Base-by-base conservation (phyloP, 2,797 vertebrate species). In the Syngnathus acus region DNA sequence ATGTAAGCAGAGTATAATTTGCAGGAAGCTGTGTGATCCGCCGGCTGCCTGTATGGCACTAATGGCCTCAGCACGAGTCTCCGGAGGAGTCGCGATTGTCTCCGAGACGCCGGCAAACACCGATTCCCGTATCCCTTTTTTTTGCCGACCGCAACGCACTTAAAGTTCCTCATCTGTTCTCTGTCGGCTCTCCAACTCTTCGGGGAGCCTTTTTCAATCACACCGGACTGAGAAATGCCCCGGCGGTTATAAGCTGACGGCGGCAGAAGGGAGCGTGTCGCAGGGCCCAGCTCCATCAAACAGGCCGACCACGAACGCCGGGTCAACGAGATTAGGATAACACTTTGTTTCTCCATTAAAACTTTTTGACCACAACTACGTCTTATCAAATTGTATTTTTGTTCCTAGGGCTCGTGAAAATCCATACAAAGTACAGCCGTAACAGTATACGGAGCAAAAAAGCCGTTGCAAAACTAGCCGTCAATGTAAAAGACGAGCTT, bases 41-140 rank as follows among this genome's bases (percentile, higher is more conserved):
- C 4, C 7, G 42, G 21, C 6, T 62, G 60, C n/a, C 40, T 32
- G 16, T 62, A 71, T 62, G 72, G 61, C 39, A 65, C 62, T 66
- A 66, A 76, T 64, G 63, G 64, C 70, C 77, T 66, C 64, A 38
- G 62, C 69, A 8, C 14, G 67, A 69, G 73, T 65, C 72, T 80
- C 79, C 65, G 11, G 64, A 78, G 72, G 51, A 68, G 67, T 53
- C 53, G 62, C 0, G 8, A 80, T 76, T 62, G 68, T 69, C 70
- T 81, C 72, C 23, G 63, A 42, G 38, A 75, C 54, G 50, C 66
- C 9, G 42, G 55, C 68, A 68, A 77, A 76, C 48, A 65, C 42
- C 1, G 9, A 59, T 67, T 76, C 45, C 54, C n/a, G 9, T 23
- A 62, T 62, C n/a, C 21, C 60, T 32, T 32, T 32, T 32, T 32